Base-by-base conservation (phyloP, 2,888 invertebrate species). In the Xylota sylvarum region DNA sequence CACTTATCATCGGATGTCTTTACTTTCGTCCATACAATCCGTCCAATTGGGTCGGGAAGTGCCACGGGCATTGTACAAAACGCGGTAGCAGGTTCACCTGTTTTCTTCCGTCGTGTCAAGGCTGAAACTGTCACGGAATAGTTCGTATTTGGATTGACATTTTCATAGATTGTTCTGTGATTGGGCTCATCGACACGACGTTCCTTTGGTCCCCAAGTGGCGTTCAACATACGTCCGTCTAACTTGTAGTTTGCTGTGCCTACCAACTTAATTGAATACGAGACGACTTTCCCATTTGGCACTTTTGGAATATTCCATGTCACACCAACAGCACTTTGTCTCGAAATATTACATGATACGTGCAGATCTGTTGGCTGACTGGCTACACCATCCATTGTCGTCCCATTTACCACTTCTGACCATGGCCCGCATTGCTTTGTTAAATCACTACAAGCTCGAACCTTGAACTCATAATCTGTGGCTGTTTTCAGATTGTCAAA, bases 351-450 rank as follows among this genome's bases (percentile, higher is more conserved):
- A 90, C 97, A 97, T n/a, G 93, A 92, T 0, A 96, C 94, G 5
- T 93, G 92, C 0, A 97, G 94, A 90, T 96, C 94, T 85, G 94
- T 94, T 0, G 97, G 97, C 77, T 95, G 94, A 52, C 96, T 95
- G 0, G 97, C 95, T 12, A 94, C 95, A 2, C 97, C 97, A 91
- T 97, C 97, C 93, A 97, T 94, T 0, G 97, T 97, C 0, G 96
- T 96, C 0, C 96, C 97, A 90, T 96, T 95, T 87, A 96, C 96
- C 88, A 94, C 93, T 37, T 94, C 93, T 0, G 97, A 97, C 95
- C 96, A 96, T 10, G 95, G 94, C 0, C 97, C 97, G 90, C 97
- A 98, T 48, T 94, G 93, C 88, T 94, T 94, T 0, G 96, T 96
- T 89, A 95, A 96, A 88, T 97, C 96, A 77, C 96, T 97, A 90